Percentiles rank a stretch among this genome's conserved stretches.
These are phyloP conservation scores for Enteromius trimaculatus DNA, from an alignment of 2,797 vertebrate genomes.

Conservation along the genomic window DNA sequence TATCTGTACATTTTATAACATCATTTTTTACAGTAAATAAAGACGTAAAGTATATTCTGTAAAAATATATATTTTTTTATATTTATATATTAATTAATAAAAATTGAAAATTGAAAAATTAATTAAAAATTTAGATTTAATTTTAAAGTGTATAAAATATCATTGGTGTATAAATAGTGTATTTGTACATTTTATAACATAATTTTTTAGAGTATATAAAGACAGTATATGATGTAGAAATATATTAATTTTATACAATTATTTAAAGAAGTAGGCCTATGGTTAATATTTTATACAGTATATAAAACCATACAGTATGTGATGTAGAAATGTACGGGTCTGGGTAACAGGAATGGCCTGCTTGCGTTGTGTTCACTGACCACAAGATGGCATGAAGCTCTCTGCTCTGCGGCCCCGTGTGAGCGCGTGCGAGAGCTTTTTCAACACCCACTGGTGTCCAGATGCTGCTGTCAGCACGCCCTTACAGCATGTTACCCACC, in stretches of 20 bases:
- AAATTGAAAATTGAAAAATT: no score
- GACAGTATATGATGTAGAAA: background rate
- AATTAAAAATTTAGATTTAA: no score
- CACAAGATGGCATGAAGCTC: conserved; percentile 74
- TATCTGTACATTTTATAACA: no score
- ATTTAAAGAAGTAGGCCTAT: background rate
- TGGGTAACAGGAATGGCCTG: background rate
- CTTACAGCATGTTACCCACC: conserved; percentile 89
- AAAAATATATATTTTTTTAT: background rate
- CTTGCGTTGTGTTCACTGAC: conserved; percentile 64
- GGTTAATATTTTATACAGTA: background rate
- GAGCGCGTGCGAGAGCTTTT: conserved; percentile 68
- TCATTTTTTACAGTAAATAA: background rate
- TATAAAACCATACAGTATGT: background rate
- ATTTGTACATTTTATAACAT: no score
- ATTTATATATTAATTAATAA: no score
- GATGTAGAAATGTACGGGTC: background rate
- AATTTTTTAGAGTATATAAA: background rate
- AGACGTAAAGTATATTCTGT: background rate
- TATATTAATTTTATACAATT: background rate
- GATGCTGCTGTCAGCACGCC: conserved; percentile 96
- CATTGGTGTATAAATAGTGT: no score
- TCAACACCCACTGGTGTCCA: conserved; percentile 89
- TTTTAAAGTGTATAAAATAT: no score
- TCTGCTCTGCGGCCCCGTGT: conserved; percentile 59